phyloP scores from a whole-genome alignment of 2,113 vertebrate species.

The Entosphenus tridentatus region DNA sequence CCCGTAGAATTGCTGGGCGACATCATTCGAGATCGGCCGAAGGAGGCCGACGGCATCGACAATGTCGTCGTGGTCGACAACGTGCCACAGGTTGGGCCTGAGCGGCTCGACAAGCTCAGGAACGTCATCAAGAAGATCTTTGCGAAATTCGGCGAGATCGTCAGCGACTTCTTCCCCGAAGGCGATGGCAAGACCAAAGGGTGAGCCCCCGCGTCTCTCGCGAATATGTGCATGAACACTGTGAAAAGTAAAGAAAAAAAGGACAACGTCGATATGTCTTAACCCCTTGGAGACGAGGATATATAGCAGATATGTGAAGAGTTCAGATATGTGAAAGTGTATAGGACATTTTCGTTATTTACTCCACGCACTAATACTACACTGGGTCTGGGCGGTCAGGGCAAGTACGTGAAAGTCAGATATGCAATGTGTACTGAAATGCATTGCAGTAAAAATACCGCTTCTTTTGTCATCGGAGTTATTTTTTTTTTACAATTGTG shows the following conservation, averaged over 20 bases:
- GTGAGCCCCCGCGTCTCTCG: slow-evolving; percentile 20
- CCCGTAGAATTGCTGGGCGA: slow-evolving; percentile 42
- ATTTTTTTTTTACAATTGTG: neutral
- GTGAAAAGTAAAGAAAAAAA: too few relatives aligned
- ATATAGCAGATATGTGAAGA: too few relatives aligned
- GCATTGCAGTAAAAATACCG: too few relatives aligned
- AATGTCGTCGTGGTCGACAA: slow-evolving; percentile 85
- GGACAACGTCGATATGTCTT: too few relatives aligned
- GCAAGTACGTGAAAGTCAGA: too few relatives aligned
- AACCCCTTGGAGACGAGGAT: too few relatives aligned
- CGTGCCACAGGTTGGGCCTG: slow-evolving; percentile 75
- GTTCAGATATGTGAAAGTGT: too few relatives aligned
- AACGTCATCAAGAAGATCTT: slow-evolving; percentile 97
- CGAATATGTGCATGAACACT: too few relatives aligned
- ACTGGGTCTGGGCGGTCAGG: too few relatives aligned
- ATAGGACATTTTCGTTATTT: too few relatives aligned
- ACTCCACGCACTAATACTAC: too few relatives aligned
- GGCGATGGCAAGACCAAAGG: slow-evolving; percentile 73
- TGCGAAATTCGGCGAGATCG: slow-evolving; percentile 92
- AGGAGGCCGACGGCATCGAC: slow-evolving; percentile 82
- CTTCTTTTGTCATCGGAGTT: neutral
- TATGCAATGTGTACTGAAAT: too few relatives aligned
- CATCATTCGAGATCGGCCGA: slow-evolving; percentile 52
- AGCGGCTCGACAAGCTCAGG: slow-evolving; percentile 74
- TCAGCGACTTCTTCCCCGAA: slow-evolving; percentile 80